Evolutionary conservation across 2,888 invertebrate genomes (phyloP), one percentile per base, ranked within the genome.

Genomic region (Cephonodes hylas): DNA sequence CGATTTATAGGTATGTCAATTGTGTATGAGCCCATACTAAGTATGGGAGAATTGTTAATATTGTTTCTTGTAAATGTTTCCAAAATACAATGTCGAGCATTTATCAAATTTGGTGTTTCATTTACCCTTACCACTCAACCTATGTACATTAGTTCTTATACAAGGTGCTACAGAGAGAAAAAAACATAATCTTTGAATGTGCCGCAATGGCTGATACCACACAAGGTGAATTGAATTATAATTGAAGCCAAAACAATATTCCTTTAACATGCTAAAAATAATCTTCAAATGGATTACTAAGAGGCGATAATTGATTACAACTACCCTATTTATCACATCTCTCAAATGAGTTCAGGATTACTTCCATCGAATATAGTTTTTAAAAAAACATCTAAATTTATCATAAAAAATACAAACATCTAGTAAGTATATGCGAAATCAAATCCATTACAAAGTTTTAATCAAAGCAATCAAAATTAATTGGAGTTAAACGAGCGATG

Each of bases 21-120:
- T 85, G 85, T 81, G 77, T 81, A 77, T 69, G 66, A 66, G 69
- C 81, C 77, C 84, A 82, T 88, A 88, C 89, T 77, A 83, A 89
- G 91, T 89, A 85, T 85, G 86, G 76, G 81, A 79, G 70, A 76
- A 72, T 84, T 91, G 90, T 91, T 91, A 80, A 78, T 79, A 84
- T 83, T 84, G 87, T 86, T 89, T 91, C 90, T 84, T 91, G 91
- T 92, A 91, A 91, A 91, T 91, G 91, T 91, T 91, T 90, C 85
- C 83, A 87, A 91, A 79, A 87, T 91, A 91, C 79, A 91, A 88
- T 88, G 89, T 91, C 90, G 84, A 89, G 88, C 86, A 90, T 90
- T 88, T 88, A 86, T 82, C 80, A 77, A 77, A 65, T 61, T 34
- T 63, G 59, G 78, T 68, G 81, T 91, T 88, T 89, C 72, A 84